Conservation (phyloP, 2,797 vertebrate species). For the Rhinella marina region DNA sequence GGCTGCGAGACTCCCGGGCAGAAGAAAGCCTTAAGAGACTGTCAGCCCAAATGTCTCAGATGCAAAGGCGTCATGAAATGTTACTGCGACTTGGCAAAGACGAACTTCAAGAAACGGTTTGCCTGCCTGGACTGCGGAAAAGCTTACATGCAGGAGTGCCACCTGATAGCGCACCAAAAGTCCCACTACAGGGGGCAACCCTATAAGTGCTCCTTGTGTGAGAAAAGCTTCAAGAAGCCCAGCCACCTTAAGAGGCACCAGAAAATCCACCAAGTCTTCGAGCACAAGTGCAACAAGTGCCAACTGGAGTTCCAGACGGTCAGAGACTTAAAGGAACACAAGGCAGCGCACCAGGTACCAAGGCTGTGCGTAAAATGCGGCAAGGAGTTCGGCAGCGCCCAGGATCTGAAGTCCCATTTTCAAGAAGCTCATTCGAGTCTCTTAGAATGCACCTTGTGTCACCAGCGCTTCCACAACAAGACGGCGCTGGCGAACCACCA, state of each 20-base stretch:
- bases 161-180: slow-evolving; percentile 20
- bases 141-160: neutral
- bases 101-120: neutral
- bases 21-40: neutral
- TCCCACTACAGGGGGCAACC: neutral
- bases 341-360: neutral
- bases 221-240: slow-evolving; percentile 33
- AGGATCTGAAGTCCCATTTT: neutral
- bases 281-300: neutral
- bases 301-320: neutral
- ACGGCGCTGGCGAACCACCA: neutral
- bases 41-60: neutral
- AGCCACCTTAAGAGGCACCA: neutral
- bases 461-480: neutral
- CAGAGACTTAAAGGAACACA: neutral
- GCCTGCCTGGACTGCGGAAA: slow-evolving; percentile 3
- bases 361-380: neutral
- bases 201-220: slow-evolving; percentile 17
- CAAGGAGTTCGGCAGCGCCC: neutral
- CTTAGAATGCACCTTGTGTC: neutral
- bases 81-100: neutral
- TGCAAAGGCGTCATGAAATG: slow-evolving; percentile 1
- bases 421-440: neutral
- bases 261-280: neutral
- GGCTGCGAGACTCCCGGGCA: neutral